These are phyloP conservation scores for Todiramphus saurophagus DNA, from an alignment of 2,113 vertebrate species.

Conservation along the genomic window DNA sequence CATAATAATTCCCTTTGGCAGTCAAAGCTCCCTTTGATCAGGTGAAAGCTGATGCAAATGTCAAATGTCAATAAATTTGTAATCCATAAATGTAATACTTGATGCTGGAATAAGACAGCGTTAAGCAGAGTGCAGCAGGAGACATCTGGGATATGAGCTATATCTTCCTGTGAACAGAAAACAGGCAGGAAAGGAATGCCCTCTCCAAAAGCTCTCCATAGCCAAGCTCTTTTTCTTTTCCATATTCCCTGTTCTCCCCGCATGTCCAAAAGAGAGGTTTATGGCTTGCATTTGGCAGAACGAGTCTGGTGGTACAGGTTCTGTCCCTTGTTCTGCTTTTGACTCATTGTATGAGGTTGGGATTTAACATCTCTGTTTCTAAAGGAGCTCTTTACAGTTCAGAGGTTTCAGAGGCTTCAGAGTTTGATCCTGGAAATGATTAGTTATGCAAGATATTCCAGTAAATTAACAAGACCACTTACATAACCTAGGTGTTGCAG, in stretches of 20 bases:
- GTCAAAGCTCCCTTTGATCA: conserved; percentile 72
- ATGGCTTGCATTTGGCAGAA: neutral
- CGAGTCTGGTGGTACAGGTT: accelerated
- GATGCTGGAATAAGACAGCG: conserved; percentile 27
- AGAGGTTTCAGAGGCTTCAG: neutral
- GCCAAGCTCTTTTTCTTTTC: neutral
- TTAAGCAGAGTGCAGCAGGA: conserved; percentile 62
- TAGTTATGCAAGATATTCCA: conserved; percentile 43
- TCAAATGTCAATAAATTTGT: conserved; percentile 79
- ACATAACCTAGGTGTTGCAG: conserved; percentile 51
- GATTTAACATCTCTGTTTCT: neutral
- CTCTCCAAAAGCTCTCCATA: neutral
- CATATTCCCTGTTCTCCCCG: neutral
- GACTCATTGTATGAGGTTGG: neutral
- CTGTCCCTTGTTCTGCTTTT: neutral
- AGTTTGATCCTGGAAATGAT: conserved; percentile 23
- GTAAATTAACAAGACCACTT: conserved; percentile 55
- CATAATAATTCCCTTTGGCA: conserved; percentile 73
- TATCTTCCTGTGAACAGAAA: neutral
- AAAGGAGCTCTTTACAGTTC: neutral
- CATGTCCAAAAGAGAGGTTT: neutral
- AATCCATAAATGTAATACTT: conserved; percentile 67
- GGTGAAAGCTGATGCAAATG: conserved; percentile 71
- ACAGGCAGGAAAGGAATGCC: neutral
- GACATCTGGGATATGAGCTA: neutral